Conservation (phyloP, 1,140 invertebrate species). For the Eufriesea mexicana region DNA sequence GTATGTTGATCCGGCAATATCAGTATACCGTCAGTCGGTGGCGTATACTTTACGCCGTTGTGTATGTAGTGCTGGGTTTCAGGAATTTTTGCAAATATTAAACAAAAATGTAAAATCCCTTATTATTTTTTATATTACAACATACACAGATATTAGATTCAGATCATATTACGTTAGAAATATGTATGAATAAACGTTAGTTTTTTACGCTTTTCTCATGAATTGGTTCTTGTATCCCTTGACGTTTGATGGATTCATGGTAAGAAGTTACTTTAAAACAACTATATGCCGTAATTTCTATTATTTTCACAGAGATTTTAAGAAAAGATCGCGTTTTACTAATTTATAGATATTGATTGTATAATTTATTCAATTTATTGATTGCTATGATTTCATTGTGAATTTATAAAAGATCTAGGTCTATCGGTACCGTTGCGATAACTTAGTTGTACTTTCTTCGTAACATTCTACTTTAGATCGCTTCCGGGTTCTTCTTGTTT, state of each 20-base stretch:
- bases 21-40: slow-evolving; percentile 9
- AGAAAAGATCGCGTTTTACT: not conserved
- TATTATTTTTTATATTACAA: not conserved
- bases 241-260: slow-evolving; percentile 31
- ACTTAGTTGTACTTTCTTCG: slow-evolving; percentile 60
- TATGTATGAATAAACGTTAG: not conserved
- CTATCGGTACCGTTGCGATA: slow-evolving; percentile 27
- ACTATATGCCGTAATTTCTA: not conserved
- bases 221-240: not conserved
- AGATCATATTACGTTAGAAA: not conserved
- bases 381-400: not conserved
- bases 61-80: not conserved
- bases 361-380: not conserved
- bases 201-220: not conserved
- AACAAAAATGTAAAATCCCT: slow-evolving; percentile 7
- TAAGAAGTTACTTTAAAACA: slow-evolving; percentile 1
- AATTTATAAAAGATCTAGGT: slow-evolving; percentile 50
- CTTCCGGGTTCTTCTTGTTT: slow-evolving; percentile 10
- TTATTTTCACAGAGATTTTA: not conserved
- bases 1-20: slow-evolving; percentile 11
- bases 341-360: not conserved
- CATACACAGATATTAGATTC: not conserved
- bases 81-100: not conserved
- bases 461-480: slow-evolving; percentile 46
- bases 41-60: not conserved